Percentiles rank a stretch among this genome's conserved stretches.
These are phyloP conservation scores for Pyrocoelia pectoralis DNA, from an alignment of 2,888 invertebrate species.

Conservation along the genomic window DNA sequence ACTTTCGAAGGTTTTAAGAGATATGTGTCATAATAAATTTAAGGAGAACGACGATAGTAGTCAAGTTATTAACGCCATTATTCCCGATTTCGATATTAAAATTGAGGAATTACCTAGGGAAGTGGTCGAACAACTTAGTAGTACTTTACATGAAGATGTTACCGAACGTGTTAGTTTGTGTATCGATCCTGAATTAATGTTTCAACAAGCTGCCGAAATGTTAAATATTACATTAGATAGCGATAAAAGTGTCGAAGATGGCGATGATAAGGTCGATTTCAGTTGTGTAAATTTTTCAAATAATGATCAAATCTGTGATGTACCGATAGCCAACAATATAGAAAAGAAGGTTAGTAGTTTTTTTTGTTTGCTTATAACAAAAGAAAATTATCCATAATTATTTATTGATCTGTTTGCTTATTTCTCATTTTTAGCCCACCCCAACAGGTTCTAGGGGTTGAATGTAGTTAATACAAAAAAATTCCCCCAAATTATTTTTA, in stretches of 20 bases:
- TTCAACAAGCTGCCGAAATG: slow-evolving; percentile 41
- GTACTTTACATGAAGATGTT: slow-evolving; percentile 46
- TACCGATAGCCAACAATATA: neutral
- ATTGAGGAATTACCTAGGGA: slow-evolving; percentile 54
- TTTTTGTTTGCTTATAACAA: neutral
- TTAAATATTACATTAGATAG: slow-evolving; percentile 21
- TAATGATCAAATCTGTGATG: neutral
- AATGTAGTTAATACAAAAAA: too few relatives aligned
- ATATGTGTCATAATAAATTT: slow-evolving; percentile 48
- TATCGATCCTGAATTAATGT: slow-evolving; percentile 40
- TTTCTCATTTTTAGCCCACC: neutral
- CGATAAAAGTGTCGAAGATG: slow-evolving; percentile 1
- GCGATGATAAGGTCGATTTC: slow-evolving; percentile 1
- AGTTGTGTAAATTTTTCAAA: slow-evolving; percentile 10
- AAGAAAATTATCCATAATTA: too few relatives aligned
- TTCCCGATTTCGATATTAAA: slow-evolving; percentile 56
- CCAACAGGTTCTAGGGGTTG: too few relatives aligned
- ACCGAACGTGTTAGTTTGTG: slow-evolving; percentile 20
- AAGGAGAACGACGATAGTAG: slow-evolving; percentile 44
- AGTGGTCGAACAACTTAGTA: slow-evolving; percentile 51
- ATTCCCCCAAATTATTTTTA: too few relatives aligned
- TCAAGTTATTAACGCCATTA: slow-evolving; percentile 53
- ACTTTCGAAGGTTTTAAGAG: slow-evolving; percentile 53
- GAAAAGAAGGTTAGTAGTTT: neutral
- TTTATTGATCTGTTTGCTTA: too few relatives aligned